Percentiles rank a stretch among this genome's conserved stretches.
These are phyloP conservation scores for Rhinoderma darwinii DNA, from an alignment of 2,113 vertebrate species.

Conservation along the genomic window DNA sequence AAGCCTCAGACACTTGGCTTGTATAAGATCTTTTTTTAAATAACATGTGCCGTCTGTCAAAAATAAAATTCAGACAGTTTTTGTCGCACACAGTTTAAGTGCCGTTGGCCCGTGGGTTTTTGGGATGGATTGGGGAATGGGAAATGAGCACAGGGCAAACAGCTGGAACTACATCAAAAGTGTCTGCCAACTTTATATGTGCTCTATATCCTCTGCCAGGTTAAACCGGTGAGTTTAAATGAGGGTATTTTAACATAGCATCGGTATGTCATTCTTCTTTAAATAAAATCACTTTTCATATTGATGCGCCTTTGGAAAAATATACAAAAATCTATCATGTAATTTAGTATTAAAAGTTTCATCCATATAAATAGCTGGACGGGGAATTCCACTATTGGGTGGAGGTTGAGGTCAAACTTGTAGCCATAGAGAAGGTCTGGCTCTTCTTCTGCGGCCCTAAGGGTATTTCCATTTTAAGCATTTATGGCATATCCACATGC, in stretches of 20 bases:
- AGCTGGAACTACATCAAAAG: conserved; percentile 24
- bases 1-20: conserved; percentile 5
- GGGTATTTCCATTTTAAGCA: too few relatives aligned
- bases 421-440: too few relatives aligned
- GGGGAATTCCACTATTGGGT: neutral
- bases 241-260: conserved; percentile 30
- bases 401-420: neutral
- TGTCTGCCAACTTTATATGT: conserved; percentile 34
- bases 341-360: neutral
- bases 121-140: conserved; percentile 25
- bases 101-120: neutral
- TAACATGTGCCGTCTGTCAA: neutral
- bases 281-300: neutral
- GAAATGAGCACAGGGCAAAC: conserved; percentile 28
- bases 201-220: conserved; percentile 35
- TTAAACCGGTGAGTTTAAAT: conserved; percentile 21
- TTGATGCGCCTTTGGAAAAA: neutral
- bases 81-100: conserved; percentile 33
- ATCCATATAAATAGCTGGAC: neutral
- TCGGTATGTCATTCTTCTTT: conserved; percentile 20
- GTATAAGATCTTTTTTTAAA: conserved; percentile 6
- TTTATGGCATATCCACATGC: too few relatives aligned
- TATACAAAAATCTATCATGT: neutral
- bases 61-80: conserved; percentile 17
- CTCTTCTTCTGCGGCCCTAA: too few relatives aligned